phyloP scores from a whole-genome alignment of 2,888 invertebrate genomes.

The Caenorhabditis sp. region DNA sequence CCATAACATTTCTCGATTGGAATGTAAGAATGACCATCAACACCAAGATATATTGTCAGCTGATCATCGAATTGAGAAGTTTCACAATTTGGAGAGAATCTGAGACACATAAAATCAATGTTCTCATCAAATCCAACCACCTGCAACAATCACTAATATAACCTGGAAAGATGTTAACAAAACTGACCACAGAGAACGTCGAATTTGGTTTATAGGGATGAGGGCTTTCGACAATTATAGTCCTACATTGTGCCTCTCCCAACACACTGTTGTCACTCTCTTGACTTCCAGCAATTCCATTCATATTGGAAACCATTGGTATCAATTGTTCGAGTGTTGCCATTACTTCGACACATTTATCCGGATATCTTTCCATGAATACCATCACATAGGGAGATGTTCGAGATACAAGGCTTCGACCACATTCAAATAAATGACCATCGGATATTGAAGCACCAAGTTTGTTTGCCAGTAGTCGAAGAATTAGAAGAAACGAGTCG shows the following conservation, averaged over 20 bases:
- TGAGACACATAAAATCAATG: slow-evolving; percentile 89
- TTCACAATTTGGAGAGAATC: slow-evolving; percentile 79
- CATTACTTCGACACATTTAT: slow-evolving; percentile 58
- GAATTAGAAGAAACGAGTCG: slow-evolving; percentile 45
- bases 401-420: slow-evolving; percentile 37
- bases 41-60: slow-evolving; percentile 73
- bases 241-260: background rate
- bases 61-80: slow-evolving; percentile 86
- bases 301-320: slow-evolving; percentile 56
- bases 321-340: slow-evolving; percentile 65
- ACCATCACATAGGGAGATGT: slow-evolving; percentile 61
- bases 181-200: slow-evolving; percentile 57
- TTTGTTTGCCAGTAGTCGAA: slow-evolving; percentile 57
- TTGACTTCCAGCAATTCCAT: slow-evolving; percentile 39
- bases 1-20: slow-evolving; percentile 69
- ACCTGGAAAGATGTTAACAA: background rate
- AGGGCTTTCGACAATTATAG: slow-evolving; percentile 80
- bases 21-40: slow-evolving; percentile 62
- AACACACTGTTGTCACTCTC: background rate
- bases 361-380: slow-evolving; percentile 61
- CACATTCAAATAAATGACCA: slow-evolving; percentile 23
- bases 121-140: slow-evolving; percentile 84
- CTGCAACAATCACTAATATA: slow-evolving; percentile 13
- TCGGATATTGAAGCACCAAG: slow-evolving; percentile 48
- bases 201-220: slow-evolving; percentile 87